Conservation (phyloP, 2,888 invertebrate genomes). For the Xestoiulus laeticollis region DNA sequence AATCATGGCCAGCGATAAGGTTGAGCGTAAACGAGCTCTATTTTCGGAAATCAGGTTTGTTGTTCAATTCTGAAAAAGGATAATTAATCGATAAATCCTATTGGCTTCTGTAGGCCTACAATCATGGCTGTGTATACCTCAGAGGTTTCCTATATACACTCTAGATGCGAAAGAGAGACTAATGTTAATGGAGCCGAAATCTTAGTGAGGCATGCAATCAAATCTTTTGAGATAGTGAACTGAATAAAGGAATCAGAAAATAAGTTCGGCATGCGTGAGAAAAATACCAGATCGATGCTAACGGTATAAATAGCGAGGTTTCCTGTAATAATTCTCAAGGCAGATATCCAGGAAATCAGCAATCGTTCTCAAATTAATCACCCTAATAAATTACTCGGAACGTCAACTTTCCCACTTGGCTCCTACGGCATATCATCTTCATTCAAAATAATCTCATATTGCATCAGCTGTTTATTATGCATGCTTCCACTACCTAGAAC, state of each 20-base stretch:
- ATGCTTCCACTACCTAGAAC: no score
- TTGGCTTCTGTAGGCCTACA: not conserved
- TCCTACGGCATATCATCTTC: not conserved
- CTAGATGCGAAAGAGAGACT: not conserved
- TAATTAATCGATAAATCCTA: not conserved
- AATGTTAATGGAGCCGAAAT: not conserved
- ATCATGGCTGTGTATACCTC: not conserved
- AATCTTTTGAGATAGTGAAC: not conserved
- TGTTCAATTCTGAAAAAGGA: not conserved
- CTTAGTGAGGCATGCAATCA: not conserved
- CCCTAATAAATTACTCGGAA: not conserved
- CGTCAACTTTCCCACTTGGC: not conserved
- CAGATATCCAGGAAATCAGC: slow-evolving; percentile 11
- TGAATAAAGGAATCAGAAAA: not conserved
- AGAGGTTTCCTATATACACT: not conserved
- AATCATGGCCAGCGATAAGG: not conserved
- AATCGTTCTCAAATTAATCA: not conserved
- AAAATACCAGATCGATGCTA: not conserved
- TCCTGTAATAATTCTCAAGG: not conserved
- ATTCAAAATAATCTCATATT: not conserved
- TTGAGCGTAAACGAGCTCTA: no score
- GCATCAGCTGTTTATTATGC: no score
- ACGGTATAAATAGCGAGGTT: not conserved
- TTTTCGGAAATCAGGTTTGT: not conserved
- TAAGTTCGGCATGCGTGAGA: not conserved